These are phyloP conservation scores for Sminthurides aquaticus DNA, from an alignment of 2,888 invertebrate genomes.

Conservation along the genomic window DNA sequence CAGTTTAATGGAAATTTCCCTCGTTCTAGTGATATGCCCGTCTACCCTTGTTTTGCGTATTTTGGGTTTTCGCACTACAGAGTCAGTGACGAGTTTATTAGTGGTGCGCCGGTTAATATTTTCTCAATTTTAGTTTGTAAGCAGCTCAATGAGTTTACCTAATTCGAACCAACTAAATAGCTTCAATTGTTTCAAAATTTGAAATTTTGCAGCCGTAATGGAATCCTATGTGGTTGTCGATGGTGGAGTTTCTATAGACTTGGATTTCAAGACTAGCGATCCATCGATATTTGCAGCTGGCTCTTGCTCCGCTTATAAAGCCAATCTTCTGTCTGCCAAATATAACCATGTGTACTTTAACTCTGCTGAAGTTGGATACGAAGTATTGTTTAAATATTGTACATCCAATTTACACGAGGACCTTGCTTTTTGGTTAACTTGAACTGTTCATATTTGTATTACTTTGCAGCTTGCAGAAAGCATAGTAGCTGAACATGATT, in stretches of 20 bases:
- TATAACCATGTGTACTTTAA: constrained; percentile 55
- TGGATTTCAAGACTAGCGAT: constrained; percentile 59
- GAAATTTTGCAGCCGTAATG: constrained; percentile 13
- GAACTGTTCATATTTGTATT: too few relatives aligned
- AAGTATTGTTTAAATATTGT: too few relatives aligned
- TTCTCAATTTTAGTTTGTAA: too few relatives aligned
- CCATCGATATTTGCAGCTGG: constrained; percentile 60
- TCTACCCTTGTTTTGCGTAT: constrained; percentile 33
- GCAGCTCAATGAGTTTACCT: too few relatives aligned
- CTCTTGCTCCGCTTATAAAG: constrained; percentile 57
- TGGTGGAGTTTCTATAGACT: constrained; percentile 58
- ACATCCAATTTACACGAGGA: too few relatives aligned
- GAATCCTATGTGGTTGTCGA: constrained; percentile 46
- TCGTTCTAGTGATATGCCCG: constrained; percentile 11
- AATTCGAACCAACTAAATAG: not conserved
- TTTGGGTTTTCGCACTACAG: constrained; percentile 31
- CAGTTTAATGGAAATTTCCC: constrained; percentile 26
- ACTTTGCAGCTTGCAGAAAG: too few relatives aligned
- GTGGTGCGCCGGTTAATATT: constrained; percentile 48
- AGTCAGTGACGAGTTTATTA: constrained; percentile 36
- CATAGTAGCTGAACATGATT: too few relatives aligned
- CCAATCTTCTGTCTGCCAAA: constrained; percentile 53
- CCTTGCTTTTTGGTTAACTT: too few relatives aligned
- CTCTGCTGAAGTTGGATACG: constrained; percentile 58
- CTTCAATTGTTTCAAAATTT: constrained; percentile 3